Evolutionary conservation across 2,888 invertebrate species (phyloP).

Genomic region (Xanthia icteritia): DNA sequence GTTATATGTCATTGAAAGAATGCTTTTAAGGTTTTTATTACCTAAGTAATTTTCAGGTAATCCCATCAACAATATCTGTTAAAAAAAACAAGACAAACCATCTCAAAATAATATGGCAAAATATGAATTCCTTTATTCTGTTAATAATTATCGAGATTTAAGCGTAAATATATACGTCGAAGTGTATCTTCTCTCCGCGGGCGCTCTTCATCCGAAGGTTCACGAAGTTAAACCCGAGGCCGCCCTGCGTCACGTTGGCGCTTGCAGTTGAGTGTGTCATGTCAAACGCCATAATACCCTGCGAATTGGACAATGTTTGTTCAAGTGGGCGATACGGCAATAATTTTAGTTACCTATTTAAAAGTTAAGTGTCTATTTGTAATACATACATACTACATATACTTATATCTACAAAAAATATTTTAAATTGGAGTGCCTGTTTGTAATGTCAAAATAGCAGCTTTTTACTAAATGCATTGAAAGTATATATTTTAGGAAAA

Average conservation of each 20-base stretch:
- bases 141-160: constrained; percentile 56
- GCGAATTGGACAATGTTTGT: constrained; percentile 45
- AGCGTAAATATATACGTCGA: constrained; percentile 79
- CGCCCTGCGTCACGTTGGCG: constrained; percentile 81
- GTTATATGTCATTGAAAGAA: too few relatives aligned
- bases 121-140: constrained; percentile 19
- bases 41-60: too few relatives aligned
- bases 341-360: background rate
- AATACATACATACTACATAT: too few relatives aligned
- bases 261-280: constrained; percentile 73
- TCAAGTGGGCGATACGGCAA: background rate
- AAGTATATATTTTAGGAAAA: too few relatives aligned
- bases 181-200: constrained; percentile 72
- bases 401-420: too few relatives aligned
- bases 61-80: too few relatives aligned
- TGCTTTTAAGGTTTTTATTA: too few relatives aligned
- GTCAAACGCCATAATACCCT: constrained; percentile 75
- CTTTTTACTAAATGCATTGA: too few relatives aligned
- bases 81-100: background rate
- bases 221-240: constrained; percentile 78
- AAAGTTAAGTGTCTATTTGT: too few relatives aligned
- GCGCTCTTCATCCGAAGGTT: constrained; percentile 82
- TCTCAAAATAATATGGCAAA: background rate
- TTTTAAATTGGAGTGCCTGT: too few relatives aligned
- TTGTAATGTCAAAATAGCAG: too few relatives aligned